Evolutionary conservation across 2,797 vertebrate genomes (phyloP).

Genomic region (Periparus ater): DNA sequence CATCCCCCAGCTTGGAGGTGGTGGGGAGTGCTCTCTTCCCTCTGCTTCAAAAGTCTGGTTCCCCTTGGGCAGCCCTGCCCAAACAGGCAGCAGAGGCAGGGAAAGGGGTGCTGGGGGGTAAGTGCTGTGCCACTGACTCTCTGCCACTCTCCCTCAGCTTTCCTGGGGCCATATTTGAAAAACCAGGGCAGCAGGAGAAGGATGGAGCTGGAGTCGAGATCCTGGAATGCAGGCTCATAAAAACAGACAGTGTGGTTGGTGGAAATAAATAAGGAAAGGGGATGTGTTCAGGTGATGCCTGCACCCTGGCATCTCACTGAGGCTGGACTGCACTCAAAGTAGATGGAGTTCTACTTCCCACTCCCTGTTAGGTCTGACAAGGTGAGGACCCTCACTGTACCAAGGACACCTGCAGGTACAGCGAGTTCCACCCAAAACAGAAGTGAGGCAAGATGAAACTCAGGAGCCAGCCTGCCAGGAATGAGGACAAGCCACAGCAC

Average conservation of each 20-base stretch:
- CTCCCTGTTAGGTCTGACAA: neutral
- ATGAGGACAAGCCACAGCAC: neutral
- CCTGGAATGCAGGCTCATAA: neutral
- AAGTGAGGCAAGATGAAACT: neutral
- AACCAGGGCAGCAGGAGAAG: neutral
- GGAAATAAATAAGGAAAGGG: constrained; percentile 12
- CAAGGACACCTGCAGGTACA: neutral
- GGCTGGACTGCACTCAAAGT: neutral
- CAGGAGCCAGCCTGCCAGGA: neutral
- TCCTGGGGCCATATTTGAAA: neutral
- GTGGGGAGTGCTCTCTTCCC: neutral
- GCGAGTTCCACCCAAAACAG: neutral
- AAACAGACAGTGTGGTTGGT: neutral
- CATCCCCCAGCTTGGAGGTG: neutral
- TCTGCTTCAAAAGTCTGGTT: neutral
- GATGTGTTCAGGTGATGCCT: neutral
- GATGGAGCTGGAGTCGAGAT: neutral
- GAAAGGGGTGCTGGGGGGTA: neutral
- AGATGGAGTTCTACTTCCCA: neutral
- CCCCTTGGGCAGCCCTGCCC: rapidly evolving
- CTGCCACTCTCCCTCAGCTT: neutral
- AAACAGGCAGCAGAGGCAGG: neutral
- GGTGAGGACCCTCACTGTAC: neutral
- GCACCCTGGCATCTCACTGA: neutral
- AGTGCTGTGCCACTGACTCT: neutral